Percentiles rank a stretch among this genome's conserved stretches.
Conservation (phyloP, 2,797 vertebrate genomes). For the Tenualosa thibaudeaui region DNA sequence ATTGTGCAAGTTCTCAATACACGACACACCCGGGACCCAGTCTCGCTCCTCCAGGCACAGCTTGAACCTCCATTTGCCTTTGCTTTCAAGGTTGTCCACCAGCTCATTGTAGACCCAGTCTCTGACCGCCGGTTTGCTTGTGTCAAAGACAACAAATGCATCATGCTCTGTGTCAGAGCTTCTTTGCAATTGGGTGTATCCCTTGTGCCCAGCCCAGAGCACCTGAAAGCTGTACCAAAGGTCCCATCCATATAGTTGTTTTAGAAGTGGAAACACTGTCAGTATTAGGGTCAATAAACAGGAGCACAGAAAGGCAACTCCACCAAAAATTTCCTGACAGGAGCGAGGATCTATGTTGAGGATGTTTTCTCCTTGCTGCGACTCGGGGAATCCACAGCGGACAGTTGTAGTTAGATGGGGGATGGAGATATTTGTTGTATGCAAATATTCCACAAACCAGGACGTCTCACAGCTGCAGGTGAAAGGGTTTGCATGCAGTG, state of each 20-base stretch:
- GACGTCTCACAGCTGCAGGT: constrained; percentile 77
- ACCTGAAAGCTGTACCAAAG: constrained; percentile 84
- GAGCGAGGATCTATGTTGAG: constrained; percentile 77
- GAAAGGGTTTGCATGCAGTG: constrained; percentile 78
- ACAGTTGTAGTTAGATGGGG: constrained; percentile 72
- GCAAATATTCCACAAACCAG: constrained; percentile 79
- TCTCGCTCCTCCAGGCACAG: constrained; percentile 88
- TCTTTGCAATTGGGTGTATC: constrained; percentile 67
- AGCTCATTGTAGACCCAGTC: constrained; percentile 90
- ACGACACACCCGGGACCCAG: constrained; percentile 81
- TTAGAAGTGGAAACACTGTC: constrained; percentile 72
- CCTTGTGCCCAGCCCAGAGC: constrained; percentile 73
- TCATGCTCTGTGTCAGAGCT: constrained; percentile 66
- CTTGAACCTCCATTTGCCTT: constrained; percentile 67
- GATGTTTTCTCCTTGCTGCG: constrained; percentile 68
- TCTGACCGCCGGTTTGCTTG: constrained; percentile 71
- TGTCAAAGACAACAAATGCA: constrained; percentile 86
- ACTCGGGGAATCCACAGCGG: constrained; percentile 77
- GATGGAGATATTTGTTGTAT: constrained; percentile 63
- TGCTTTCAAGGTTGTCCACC: constrained; percentile 72
- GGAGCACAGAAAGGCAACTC: constrained; percentile 68
- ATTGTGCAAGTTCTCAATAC: constrained; percentile 84
- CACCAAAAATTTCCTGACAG: constrained; percentile 81
- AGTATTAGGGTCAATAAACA: constrained; percentile 64
- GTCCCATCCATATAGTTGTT: constrained; percentile 86